Evolutionary conservation across 2,797 vertebrate species (phyloP).

Genomic region (Melanotaenia pygmaea): DNA sequence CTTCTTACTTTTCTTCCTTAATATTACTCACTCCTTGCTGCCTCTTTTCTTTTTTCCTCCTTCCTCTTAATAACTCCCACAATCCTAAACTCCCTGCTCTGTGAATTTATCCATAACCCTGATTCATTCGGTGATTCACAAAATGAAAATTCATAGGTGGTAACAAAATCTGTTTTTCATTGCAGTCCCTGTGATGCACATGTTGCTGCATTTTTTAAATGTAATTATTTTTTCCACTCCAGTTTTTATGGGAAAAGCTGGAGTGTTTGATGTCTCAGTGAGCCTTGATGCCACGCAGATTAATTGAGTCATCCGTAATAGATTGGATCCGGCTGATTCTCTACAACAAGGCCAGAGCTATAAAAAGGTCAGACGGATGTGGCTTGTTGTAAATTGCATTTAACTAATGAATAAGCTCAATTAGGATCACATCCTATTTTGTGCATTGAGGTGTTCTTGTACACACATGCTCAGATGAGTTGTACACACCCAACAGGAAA

Average conservation of each 20-base stretch:
- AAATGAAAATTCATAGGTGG: conserved; percentile 68
- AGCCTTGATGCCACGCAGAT: conserved; percentile 66
- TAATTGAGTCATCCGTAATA: conserved; percentile 71
- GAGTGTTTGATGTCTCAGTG: conserved; percentile 68
- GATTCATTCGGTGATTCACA: conserved; percentile 71
- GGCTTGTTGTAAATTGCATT: conserved; percentile 69
- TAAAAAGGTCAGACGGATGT: conserved; percentile 73
- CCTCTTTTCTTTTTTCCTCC: background rate
- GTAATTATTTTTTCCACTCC: conserved; percentile 42
- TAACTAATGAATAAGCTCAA: conserved; percentile 55
- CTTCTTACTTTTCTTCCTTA: conserved; percentile 45
- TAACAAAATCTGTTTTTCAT: conserved; percentile 72
- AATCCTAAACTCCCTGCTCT: conserved; percentile 28
- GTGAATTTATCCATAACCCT: conserved; percentile 33
- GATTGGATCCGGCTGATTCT: conserved; percentile 71
- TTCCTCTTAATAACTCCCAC: conserved; percentile 13
- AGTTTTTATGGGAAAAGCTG: conserved; percentile 53
- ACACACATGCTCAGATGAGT: background rate
- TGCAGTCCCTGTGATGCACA: conserved; percentile 58
- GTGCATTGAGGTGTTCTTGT: conserved; percentile 13
- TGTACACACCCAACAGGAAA: background rate
- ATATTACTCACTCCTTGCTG: conserved; percentile 25
- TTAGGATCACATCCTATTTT: conserved; percentile 65
- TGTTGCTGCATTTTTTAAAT: conserved; percentile 42
- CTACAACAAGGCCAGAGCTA: conserved; percentile 56